Conservation (phyloP, 2,797 vertebrate species). For the Acrossocheilus fasciatus region DNA sequence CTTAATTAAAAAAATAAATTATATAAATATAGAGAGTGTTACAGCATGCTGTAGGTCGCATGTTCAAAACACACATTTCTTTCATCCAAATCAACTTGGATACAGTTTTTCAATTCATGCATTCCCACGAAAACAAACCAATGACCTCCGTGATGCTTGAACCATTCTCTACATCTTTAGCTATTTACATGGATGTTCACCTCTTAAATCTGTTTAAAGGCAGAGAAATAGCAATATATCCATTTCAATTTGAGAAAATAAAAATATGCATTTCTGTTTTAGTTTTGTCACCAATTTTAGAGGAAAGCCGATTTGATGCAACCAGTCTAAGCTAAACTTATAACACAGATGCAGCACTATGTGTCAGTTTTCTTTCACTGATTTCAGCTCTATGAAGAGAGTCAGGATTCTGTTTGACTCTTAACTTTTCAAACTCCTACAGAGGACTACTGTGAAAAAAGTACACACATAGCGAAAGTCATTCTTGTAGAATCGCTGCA, state of each 20-base stretch:
- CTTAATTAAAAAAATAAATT: no score
- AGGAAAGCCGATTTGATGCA: not conserved
- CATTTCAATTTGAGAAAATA: not conserved
- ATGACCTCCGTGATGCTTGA: not conserved
- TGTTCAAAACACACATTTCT: not conserved
- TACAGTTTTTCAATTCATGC: not conserved
- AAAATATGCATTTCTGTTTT: not conserved
- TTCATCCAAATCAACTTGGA: not conserved
- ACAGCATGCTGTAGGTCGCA: not conserved
- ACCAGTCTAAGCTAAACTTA: not conserved
- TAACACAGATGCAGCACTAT: not conserved
- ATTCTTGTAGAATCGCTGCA: not conserved
- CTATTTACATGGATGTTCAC: not conserved
- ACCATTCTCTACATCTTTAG: not conserved
- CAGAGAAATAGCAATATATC: not conserved
- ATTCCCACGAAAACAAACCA: not conserved
- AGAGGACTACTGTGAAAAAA: not conserved
- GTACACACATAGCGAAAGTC: not conserved
- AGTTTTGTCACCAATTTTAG: not conserved
- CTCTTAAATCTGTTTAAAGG: not conserved
- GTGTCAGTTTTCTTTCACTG: not conserved
- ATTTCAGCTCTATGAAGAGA: constrained; percentile 5
- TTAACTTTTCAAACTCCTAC: constrained; percentile 25
- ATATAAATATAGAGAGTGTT: no score
- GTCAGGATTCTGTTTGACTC: not conserved